phyloP scores from a whole-genome alignment of 2,888 invertebrate genomes.

The Sphinx pinastri region DNA sequence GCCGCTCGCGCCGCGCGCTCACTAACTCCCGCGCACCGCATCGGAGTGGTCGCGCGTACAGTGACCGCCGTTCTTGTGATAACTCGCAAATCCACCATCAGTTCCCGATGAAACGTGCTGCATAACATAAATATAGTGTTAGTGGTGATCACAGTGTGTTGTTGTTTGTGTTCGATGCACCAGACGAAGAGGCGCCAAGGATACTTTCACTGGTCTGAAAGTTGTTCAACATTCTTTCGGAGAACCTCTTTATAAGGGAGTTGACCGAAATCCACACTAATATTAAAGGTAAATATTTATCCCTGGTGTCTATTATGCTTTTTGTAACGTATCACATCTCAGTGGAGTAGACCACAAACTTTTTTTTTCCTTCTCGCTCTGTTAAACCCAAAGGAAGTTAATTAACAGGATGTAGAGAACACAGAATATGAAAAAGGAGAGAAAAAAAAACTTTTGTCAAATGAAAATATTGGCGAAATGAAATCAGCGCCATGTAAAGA shows the following conservation, averaged over 20 bases:
- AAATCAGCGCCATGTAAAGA: background rate
- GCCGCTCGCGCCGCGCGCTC: constrained; percentile 31
- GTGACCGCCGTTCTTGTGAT: constrained; percentile 28
- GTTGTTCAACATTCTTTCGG: constrained; percentile 79
- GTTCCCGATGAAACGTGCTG: constrained; percentile 50
- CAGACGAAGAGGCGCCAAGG: constrained; percentile 74
- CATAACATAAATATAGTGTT: constrained; percentile 50
- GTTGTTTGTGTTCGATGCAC: constrained; percentile 57
- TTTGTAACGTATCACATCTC: background rate
- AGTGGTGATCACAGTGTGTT: constrained; percentile 53
- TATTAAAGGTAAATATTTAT: constrained; percentile 26
- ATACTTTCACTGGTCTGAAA: constrained; percentile 84
- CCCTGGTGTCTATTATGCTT: background rate
- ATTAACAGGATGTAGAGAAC: background rate
- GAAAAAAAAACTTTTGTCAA: background rate
- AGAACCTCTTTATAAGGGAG: constrained; percentile 70
- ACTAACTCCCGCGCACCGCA: background rate
- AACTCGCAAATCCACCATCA: constrained; percentile 28
- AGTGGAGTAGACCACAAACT: background rate
- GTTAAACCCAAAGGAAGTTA: constrained; percentile 17
- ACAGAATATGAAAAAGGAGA: background rate
- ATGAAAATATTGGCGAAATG: background rate
- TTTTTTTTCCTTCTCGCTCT: constrained; percentile 10
- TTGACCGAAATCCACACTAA: constrained; percentile 50
- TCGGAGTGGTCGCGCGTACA: constrained; percentile 38